Evolutionary conservation across 2,113 vertebrate species (phyloP), one percentile per base, ranked within the genome.

Genomic region (Pleuronectes platessa): DNA sequence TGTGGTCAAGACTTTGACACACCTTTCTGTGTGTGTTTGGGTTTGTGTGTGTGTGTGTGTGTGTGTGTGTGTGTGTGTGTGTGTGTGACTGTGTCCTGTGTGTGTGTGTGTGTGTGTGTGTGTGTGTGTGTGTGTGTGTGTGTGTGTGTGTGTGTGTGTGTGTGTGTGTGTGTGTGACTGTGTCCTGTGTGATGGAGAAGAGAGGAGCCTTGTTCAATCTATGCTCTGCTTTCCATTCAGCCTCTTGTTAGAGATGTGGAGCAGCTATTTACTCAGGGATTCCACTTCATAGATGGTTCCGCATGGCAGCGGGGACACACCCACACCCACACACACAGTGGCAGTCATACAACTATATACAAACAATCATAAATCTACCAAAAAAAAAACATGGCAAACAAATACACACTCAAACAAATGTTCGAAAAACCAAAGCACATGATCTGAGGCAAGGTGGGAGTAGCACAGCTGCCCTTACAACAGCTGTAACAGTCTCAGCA

Each of bases 241-340:
- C 68, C 15, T 71, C 61, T 51, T 20, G 31, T 67, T 70, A 31
- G 11, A 65, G 66, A 80, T 18, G 68, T 69, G 71, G 47, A 76
- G 70, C 69, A 35, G 27, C 54, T 75, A 8, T 74, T 82, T 84
- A 60, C 81, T 75, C 78, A 80, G 71, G 66, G 77, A 81, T 79
- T 85, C 81, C 79, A 71, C 61, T 42, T 61, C 61, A 74, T 13
- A 72, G 64, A 65, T 42, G 47, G n/a, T 3, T 67, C 45, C 72
- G 55, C 26, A 59, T 77, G 66, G 74, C 53, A 63, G n/a, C 20
- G 2, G 23, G 18, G 40, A 72, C 68, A 85, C 81, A 68, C 74
- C 61, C 79, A n/a, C 47, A 31, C 49, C 51, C 61, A 61, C 24
- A 51, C 51, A 63, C 70, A 78, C 42, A 51, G 42, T 23, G 23